Evolutionary conservation across 2,797 vertebrate species (phyloP).

Genomic region (Hydrocynus forskahlii): DNA sequence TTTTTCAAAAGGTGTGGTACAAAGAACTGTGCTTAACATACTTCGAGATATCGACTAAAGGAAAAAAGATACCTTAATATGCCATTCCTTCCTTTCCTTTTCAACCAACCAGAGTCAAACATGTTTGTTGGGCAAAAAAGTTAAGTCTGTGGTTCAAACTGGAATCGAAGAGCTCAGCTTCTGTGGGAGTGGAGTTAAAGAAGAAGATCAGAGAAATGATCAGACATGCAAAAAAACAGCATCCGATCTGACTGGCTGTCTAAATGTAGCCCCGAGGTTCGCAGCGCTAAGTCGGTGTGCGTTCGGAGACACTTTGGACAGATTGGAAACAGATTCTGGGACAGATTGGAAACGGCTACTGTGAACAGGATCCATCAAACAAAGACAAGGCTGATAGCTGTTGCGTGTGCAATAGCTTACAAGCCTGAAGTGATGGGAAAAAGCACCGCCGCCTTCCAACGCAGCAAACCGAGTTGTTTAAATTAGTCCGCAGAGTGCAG

Average conservation of each 20-base stretch:
- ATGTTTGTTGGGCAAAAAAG: neutral
- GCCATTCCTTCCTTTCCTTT: neutral
- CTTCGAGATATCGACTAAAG: too few relatives aligned
- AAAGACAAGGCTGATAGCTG: neutral
- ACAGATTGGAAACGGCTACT: neutral
- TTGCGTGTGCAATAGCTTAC: neutral
- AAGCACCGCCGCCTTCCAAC: neutral
- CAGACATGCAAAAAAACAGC: neutral
- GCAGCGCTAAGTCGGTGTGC: neutral
- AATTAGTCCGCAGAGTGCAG: neutral
- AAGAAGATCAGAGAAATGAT: neutral
- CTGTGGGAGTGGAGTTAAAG: neutral
- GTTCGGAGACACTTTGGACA: neutral
- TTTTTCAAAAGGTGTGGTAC: too few relatives aligned
- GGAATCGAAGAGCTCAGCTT: neutral
- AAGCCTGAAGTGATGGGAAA: neutral
- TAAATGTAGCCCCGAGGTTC: neutral
- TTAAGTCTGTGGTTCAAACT: neutral
- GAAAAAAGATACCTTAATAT: too few relatives aligned
- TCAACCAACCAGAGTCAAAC: neutral
- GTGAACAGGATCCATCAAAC: neutral
- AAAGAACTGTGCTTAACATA: too few relatives aligned
- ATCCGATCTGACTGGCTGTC: neutral
- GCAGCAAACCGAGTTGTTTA: conserved; percentile 3
- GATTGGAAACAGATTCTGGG: too few relatives aligned